Base-by-base conservation (phyloP, 2,888 invertebrate genomes). In the Meteorus cinctellus region DNA sequence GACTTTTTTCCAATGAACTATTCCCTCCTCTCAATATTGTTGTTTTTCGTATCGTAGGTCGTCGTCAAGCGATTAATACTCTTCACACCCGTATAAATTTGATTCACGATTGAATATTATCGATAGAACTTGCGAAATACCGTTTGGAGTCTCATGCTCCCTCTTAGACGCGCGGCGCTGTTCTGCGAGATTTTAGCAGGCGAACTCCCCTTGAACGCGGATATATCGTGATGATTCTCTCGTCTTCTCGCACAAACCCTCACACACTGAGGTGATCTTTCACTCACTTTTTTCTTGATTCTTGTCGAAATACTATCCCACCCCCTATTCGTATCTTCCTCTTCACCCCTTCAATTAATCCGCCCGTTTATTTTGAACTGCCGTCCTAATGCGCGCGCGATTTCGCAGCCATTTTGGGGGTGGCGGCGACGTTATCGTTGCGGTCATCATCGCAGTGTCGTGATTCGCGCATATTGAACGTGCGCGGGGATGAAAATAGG, bases 391-490 rank as follows among this genome's bases (percentile, higher is more conserved):
- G 83, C 84, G 83, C 86, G 86, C 84, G 83, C 82, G 84, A 87
- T 87, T 87, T 88, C 85, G 87, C 87, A 88, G 89, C 89, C 89
- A 89, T 89, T 89, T 89, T 89, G 88, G 85, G 86, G 89, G 86
- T 87, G 88, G 87, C 82, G 80, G 85, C 86, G 80, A 80, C 78
- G 79, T 80, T 75, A 74, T 78, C 80, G 81, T 45, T 60, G 55
- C 41, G 60, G 72, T 36, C 48, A 34, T 36, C 62, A 68, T 27
- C 76, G 75, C 84, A 85, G 87, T 84, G 83, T 78, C 77, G 79
- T 72, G 75, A 77, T 81, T 82, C 80, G 84, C 78, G 81, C 67
- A 72, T 74, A 62, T 75, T 78, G 45, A 82, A 72, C 78, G 78
- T 75, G 48, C 59, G 75, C 71, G 48, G 67, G 81, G 81, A 82